phyloP scores from a whole-genome alignment of 2,797 vertebrate species.

The Anguilla pacifica region DNA sequence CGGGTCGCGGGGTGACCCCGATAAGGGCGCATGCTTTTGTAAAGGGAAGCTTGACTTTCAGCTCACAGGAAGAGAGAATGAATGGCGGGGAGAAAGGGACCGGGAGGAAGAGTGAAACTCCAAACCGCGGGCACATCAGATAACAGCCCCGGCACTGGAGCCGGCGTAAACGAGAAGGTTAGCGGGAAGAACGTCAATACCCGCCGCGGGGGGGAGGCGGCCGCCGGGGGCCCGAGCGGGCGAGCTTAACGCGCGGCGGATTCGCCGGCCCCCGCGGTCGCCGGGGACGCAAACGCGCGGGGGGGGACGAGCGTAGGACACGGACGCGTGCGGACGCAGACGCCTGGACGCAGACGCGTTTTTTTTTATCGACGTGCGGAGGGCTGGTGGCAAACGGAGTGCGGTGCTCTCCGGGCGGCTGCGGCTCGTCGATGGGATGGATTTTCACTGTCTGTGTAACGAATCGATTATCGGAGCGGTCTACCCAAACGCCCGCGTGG shows the following conservation, averaged over 20 bases:
- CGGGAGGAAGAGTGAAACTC: slow-evolving; percentile 79
- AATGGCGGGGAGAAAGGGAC: slow-evolving; percentile 75
- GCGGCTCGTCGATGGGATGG: slow-evolving; percentile 68
- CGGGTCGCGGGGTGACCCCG: slow-evolving; percentile 80
- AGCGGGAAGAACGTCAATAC: slow-evolving; percentile 70
- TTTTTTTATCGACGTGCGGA: slow-evolving; percentile 69
- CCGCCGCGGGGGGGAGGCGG: slow-evolving; percentile 59
- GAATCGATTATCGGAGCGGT: slow-evolving; percentile 63
- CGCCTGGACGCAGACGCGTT: too few species aligned
- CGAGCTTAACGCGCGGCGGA: slow-evolving; percentile 64
- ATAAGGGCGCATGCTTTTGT: slow-evolving; percentile 85
- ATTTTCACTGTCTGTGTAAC: slow-evolving; percentile 64
- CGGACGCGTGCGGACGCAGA: slow-evolving; percentile 27
- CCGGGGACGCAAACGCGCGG: slow-evolving; percentile 50
- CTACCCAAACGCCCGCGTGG: not conserved
- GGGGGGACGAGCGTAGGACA: slow-evolving; percentile 13
- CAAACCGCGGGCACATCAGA: slow-evolving; percentile 84
- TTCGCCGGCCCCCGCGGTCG: slow-evolving; percentile 25
- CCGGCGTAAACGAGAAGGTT: slow-evolving; percentile 77
- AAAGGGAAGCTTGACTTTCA: slow-evolving; percentile 86
- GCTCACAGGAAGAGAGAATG: slow-evolving; percentile 83
- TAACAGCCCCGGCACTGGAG: slow-evolving; percentile 76
- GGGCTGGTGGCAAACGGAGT: slow-evolving; percentile 73
- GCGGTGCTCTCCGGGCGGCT: slow-evolving; percentile 71
- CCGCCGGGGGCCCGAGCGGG: slow-evolving; percentile 52